Evolutionary conservation across 2,797 vertebrate species (phyloP), one percentile per base, ranked within the genome.

Genomic region (Scolopax rusticola): DNA sequence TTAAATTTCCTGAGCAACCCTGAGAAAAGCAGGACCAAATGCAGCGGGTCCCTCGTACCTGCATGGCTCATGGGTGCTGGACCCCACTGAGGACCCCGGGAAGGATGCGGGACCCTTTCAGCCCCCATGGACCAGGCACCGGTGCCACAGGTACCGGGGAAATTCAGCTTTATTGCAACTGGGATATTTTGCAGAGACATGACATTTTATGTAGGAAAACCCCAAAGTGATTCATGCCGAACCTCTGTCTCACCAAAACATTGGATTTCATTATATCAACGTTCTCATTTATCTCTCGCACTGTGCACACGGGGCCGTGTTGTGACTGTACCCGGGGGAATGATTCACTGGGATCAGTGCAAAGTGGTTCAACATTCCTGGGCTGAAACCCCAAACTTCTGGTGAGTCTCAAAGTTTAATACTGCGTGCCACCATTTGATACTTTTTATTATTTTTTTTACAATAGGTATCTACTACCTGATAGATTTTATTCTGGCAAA

Each of bases 11-110:
- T 4, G 12, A 56, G 57, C 24, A 32, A 21, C 24, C n/a, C 54
- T 25, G 45, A 43, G 43, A 19, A 75, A 67, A 64, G 8, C 43
- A 28, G 32, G 23, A 33, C 27, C 24, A 6, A 28, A 0, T 0
- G 12, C 12, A 45, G 32, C 0, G 5, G 16, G 14, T 32, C 32
- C 9, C 0, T 54, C 0, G 0, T 41, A 40, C 13, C 51, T 2
- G 12, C n/a, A 12, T 0, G 1, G 43, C 20, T 40, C 16, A 12
- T 15, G 64, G 51, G 33, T 20, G 47, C 75, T 36, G 68, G 36
- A 3, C 33, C 68, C 33, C n/a, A 2, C 18, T 8, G 25, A 71
- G 60, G 47, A 27, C 25, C 40, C 19, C 1, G 0, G 67, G 81
- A 18, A 33, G n/a, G 59, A 30, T 24, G 43, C 57, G 24, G 73